Base-by-base conservation (phyloP, 2,888 invertebrate genomes). In the Eupithecia subumbrata region DNA sequence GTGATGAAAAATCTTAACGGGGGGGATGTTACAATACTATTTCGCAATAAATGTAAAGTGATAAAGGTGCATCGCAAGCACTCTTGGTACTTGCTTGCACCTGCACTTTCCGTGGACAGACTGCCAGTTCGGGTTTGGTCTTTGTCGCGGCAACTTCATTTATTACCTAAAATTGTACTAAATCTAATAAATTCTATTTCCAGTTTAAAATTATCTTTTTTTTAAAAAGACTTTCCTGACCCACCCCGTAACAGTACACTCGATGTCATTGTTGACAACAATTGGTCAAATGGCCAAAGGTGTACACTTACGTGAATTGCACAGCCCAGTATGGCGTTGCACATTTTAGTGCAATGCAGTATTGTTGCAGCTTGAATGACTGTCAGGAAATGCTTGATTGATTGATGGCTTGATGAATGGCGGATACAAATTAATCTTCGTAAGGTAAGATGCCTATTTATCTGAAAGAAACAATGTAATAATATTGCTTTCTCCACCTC, bases 281-380 rank as follows among this genome's bases (percentile, higher is more conserved):
- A 72, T 72, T 76, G 76, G 73, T 76, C 76, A 73, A 72, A 70
- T 67, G 45, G 60, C 60, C 71, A 76, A 60, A 76, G 73, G 73
- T 73, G 76, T 75, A 66, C 56, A 11, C 56, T 72, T 69, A 72
- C 60, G 60, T 71, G 70, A 71, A 76, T 76, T 72, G 76, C 72
- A 69, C 66, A 70, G 72, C 69, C 79, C 80, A 80, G 79, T 79
- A 78, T 75, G 75, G 71, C 48, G 71, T 80, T 82, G 82, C 82
- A 83, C 82, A 83, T 81, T 81, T 81, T 71, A 73, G 48, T 70
- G 73, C 77, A 75, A 69, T 69, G 45, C 56, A 73, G 63, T n/a
- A 60, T 72, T 64, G 68, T 48, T 34, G 30, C 63, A 69, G 69
- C 69, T 68, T 40, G 75, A 74, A 37, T 63, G 73, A 67, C 37